Percentiles rank a stretch among this genome's conserved stretches.
Conservation (phyloP, 2,888 invertebrate species). For the Leptogaster cylindrica region DNA sequence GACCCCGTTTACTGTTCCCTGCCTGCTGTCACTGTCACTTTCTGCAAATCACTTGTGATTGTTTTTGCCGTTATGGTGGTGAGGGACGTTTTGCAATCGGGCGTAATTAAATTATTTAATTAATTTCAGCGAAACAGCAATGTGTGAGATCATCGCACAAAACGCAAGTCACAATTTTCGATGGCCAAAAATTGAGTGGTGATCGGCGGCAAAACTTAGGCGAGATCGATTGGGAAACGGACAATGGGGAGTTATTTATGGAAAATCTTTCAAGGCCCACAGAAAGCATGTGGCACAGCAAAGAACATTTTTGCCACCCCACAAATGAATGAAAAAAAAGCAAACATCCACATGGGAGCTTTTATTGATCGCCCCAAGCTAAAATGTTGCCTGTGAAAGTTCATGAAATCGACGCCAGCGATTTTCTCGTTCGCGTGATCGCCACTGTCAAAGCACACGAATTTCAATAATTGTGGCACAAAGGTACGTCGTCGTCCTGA, state of each 20-base stretch:
- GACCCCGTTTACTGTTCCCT: no score
- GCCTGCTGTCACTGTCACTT: no score
- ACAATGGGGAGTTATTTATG: conserved; percentile 1
- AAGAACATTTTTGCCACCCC: no score
- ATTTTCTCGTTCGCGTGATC: conserved; percentile 8
- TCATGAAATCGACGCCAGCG: neutral
- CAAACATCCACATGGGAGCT: no score
- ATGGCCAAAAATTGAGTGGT: conserved; percentile 2
- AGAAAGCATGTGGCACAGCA: conserved; percentile 7
- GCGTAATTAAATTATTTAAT: conserved; percentile 42
- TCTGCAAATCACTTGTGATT: no score
- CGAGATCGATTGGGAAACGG: no score
- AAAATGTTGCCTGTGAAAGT: conserved; percentile 8
- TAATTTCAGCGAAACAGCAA: conserved; percentile 43
- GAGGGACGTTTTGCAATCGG: neutral
- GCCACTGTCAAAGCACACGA: conserved; percentile 31
- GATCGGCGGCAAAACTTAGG: no score
- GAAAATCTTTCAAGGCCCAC: conserved; percentile 21
- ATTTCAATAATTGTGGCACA: conserved; percentile 24
- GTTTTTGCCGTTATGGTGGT: no score
- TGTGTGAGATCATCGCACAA: conserved; percentile 33
- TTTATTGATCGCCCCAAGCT: conserved; percentile 14
- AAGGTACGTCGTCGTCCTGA: no score
- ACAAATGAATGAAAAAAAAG: neutral
- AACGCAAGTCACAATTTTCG: conserved; percentile 21